Evolutionary conservation across 1,140 invertebrate genomes (phyloP).

Genomic region (Monochamus saltuarius): DNA sequence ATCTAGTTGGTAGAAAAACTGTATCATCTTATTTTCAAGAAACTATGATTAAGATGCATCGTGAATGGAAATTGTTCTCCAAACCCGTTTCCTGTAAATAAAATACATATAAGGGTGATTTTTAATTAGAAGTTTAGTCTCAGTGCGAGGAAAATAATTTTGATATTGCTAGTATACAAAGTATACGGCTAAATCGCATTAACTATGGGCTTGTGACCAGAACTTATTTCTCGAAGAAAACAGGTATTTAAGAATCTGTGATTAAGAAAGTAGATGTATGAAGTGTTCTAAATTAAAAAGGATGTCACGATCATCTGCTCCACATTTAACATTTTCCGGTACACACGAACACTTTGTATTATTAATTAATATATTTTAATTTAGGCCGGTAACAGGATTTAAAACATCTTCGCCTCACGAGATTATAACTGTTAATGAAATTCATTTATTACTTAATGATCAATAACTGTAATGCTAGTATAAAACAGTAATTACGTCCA

Average conservation of each 20-base stretch:
- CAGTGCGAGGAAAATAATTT: conserved; percentile 5
- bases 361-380: neutral
- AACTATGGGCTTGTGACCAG: neutral
- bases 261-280: conserved; percentile 28
- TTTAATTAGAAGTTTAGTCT: conserved; percentile 3
- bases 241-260: conserved; percentile 3
- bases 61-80: conserved; percentile 28
- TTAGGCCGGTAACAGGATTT: conserved; percentile 9
- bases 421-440: too few species aligned
- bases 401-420: neutral
- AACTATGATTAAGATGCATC: conserved; percentile 28
- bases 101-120: neutral
- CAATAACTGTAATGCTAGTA: too few species aligned
- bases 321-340: conserved; percentile 20
- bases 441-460: too few species aligned
- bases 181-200: neutral
- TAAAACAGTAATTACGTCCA: too few species aligned
- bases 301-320: conserved; percentile 30
- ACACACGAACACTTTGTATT: neutral
- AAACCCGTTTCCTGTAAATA: conserved; percentile 12
- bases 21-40: conserved; percentile 25
- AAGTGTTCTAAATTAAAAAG: conserved; percentile 26
- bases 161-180: neutral
- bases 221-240: conserved; percentile 1
- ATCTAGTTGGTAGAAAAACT: conserved; percentile 28